Evolutionary conservation across 2,113 vertebrate genomes (phyloP), one percentile per base, ranked within the genome.

Genomic region (Osmerus mordax): DNA sequence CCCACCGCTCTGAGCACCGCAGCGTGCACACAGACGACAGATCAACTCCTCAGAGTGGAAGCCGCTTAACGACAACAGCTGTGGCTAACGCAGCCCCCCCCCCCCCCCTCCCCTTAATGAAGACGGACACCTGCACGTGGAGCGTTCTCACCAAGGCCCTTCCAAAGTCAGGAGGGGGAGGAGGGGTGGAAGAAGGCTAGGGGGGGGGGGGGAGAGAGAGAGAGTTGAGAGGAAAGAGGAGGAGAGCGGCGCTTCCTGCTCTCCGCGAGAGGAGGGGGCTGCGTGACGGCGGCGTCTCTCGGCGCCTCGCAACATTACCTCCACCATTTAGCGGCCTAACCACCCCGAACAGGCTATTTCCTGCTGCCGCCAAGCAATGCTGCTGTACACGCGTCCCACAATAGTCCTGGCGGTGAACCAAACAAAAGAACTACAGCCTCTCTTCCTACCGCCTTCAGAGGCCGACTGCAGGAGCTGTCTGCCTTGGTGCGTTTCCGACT

Each of bases 311-410:
- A 68, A 61, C 62, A 70, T 68, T 77, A 67, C 60, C 66, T 52
- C 19, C 51, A 73, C 73, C 68, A 77, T 78, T 79, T 77, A 80
- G 69, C 54, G 71, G 65, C 53, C 70, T 75, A 74, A 69, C 77
- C 62, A 70, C 70, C 66, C 69, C 19, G 28, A 75, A 71, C 74
- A 77, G 73, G 71, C 74, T 67, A 78, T 74, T 76, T 77, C 53
- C 71, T 71, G 66, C 55, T 70, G 67, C 67, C 55, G 54, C 67
- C 70, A 77, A 70, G 13, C 68, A 68, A 64, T 71, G 63, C 76
- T 76, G 70, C 60, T 28, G 32, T 70, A 19, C n/a, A 69, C 3
- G 15, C 53, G 70, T 65, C 76, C 67, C 62, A 60, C 65, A 53
- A 74, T 21, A 56, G 60, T 59, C 16, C 64, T 69, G 52, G 51